Base-by-base conservation (phyloP, 2,888 invertebrate species). In the Sialis lutaria region DNA sequence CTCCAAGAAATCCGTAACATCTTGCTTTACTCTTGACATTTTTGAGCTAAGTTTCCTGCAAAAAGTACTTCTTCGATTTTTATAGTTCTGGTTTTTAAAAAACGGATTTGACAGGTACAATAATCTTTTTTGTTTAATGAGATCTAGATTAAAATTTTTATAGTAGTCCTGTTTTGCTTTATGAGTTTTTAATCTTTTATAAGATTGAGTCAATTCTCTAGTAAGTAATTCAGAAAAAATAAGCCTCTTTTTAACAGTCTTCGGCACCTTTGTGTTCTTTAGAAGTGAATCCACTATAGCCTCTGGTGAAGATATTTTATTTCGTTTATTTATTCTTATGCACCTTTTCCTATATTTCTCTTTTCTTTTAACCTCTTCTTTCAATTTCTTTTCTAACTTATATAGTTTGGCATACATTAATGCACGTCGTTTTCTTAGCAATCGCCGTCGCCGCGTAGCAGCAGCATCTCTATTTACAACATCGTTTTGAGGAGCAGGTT, bases 281-380 rank as follows among this genome's bases (percentile, higher is more conserved):
- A 22, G 22, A 22, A 22, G 22, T 22, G 22, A 22, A 22, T 22
- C 22, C 22, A 22, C 22, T 49, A 31, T 22, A 22, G 22, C 22
- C 22, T 22, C 22, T 22, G 22, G 22, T 22, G 22, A 22, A 22
- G 22, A 22, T 22, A 22, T 22, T 22, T 22, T 22, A 22, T 22
- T 22, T 22, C 22, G 48, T 49, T 48, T 45, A 49, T 49, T 50
- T 40, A 47, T 51, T 42, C 46, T 52, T 49, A 50, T 44, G 49
- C 50, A 49, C 50, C 52, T 49, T 49, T 45, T 51, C 49, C 48
- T 45, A 51, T 47, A 51, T 43, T 48, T 51, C 41, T 51, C 48
- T 45, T 48, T 50, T 41, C 47, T 48, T 47, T 50, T 51, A 47
- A 50, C 50, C 42, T 48, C 13, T 46, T 35, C 4, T 10, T 35